A percentile compares a stretch with the other conserved stretches of the same genome.
These are phyloP conservation scores for Orgyia antiqua DNA, from an alignment of 2,888 invertebrate species.

Conservation along the genomic window DNA sequence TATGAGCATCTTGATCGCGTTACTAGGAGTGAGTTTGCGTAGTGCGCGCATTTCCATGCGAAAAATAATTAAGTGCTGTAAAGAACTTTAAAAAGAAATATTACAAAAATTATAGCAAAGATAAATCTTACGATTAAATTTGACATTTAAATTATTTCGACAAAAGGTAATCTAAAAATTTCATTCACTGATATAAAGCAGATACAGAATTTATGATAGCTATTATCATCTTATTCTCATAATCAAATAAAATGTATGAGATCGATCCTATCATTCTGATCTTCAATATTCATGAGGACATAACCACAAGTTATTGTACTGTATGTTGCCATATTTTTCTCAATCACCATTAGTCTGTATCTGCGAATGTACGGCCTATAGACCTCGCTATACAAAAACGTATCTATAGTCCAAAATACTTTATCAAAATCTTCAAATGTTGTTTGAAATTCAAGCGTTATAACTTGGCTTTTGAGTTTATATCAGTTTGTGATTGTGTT, in stretches of 20 bases:
- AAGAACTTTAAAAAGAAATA: no score
- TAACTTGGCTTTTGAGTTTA: constrained; percentile 9
- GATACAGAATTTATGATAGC: constrained; percentile 42
- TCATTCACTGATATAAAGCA: constrained; percentile 31
- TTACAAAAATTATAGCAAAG: no score
- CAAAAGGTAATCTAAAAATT: no score
- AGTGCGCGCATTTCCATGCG: no score
- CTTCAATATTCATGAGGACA: constrained; percentile 77
- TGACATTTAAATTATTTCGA: no score
- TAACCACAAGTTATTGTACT: constrained; percentile 69
- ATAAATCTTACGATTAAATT: no score
- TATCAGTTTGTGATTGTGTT: constrained; percentile 9
- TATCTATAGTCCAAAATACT: constrained; percentile 47
- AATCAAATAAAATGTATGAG: constrained; percentile 51
- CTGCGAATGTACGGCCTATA: constrained; percentile 67
- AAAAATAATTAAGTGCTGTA: no score
- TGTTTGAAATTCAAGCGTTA: constrained; percentile 28
- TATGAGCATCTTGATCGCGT: no score
- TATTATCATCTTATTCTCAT: constrained; percentile 39
- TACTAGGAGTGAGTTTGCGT: no score
- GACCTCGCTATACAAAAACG: constrained; percentile 46
- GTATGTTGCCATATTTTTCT: constrained; percentile 71
- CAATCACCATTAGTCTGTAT: constrained; percentile 77
- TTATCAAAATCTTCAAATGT: constrained; percentile 30
- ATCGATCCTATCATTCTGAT: constrained; percentile 51